A percentile compares a stretch with the other conserved stretches of the same genome.
Evolutionary conservation across 2,888 invertebrate genomes (phyloP).

Genomic region (Rhagophthalmus giganteus): DNA sequence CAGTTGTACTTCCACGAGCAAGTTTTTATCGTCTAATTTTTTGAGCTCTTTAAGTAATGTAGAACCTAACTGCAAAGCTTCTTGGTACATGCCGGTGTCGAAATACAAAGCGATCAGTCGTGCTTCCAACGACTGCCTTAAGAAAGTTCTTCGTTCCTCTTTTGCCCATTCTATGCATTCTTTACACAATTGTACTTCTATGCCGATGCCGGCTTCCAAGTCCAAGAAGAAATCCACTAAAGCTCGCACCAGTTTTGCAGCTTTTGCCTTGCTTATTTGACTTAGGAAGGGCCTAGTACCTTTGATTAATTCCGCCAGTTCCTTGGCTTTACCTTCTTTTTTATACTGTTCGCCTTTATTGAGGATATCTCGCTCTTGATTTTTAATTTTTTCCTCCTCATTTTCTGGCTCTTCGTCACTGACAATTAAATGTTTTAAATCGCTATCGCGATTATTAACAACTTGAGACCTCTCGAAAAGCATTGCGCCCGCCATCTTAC

Average conservation of each 20-base stretch:
- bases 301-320: slow-evolving; percentile 89
- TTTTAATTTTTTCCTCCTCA: slow-evolving; percentile 86
- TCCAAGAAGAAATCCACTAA: slow-evolving; percentile 97
- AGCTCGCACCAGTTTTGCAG: slow-evolving; percentile 95
- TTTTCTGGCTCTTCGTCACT: slow-evolving; percentile 77
- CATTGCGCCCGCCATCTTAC: slow-evolving; percentile 86
- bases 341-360: slow-evolving; percentile 91
- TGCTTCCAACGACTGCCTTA: slow-evolving; percentile 94
- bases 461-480: slow-evolving; percentile 84
- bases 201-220: slow-evolving; percentile 94
- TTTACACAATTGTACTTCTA: slow-evolving; percentile 89
- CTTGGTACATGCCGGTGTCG: slow-evolving; percentile 87
- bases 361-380: slow-evolving; percentile 91
- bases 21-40: slow-evolving; percentile 98
- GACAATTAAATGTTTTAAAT: slow-evolving; percentile 72
- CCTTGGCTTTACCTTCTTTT: slow-evolving; percentile 91
- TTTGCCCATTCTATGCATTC: slow-evolving; percentile 99
- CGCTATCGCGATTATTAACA: slow-evolving; percentile 74
- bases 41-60: slow-evolving; percentile 92
- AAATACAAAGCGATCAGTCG: slow-evolving; percentile 93
- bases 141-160: slow-evolving; percentile 94
- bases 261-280: slow-evolving; percentile 97
- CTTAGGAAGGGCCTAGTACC: slow-evolving; percentile 93
- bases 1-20: slow-evolving; percentile 96
- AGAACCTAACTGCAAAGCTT: slow-evolving; percentile 82